Conservation (phyloP, 2,888 invertebrate genomes). For the Iphiclides podalirius region DNA sequence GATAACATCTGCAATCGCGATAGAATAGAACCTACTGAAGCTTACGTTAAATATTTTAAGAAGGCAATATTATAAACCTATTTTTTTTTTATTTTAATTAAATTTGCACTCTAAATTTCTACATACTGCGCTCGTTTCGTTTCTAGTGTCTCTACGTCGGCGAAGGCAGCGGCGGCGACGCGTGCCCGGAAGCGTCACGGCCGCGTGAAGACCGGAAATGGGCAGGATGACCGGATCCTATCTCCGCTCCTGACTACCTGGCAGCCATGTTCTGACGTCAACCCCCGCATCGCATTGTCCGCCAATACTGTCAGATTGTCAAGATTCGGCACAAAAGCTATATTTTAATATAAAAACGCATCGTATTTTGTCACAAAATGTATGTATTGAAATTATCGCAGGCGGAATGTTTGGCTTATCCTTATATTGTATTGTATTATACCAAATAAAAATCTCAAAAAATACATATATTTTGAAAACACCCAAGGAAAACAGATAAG, state of each 20-base stretch:
- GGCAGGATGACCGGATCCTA: conserved; percentile 81
- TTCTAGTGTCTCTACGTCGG: conserved; percentile 53
- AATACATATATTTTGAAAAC: no score
- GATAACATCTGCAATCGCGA: no score
- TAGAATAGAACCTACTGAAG: no score
- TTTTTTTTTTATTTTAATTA: not conserved
- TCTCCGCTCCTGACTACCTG: conserved; percentile 76
- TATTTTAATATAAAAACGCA: conserved; percentile 11
- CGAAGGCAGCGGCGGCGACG: conserved; percentile 64
- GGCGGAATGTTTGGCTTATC: no score
- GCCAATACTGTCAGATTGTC: conserved; percentile 19
- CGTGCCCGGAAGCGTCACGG: conserved; percentile 79
- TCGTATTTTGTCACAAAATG: not conserved
- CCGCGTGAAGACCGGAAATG: conserved; percentile 81
- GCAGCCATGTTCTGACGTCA: conserved; percentile 74
- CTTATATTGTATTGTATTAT: no score
- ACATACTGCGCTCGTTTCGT: conserved; percentile 19
- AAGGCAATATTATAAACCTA: no score
- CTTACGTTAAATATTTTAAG: no score
- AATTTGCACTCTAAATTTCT: not conserved
- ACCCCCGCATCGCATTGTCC: conserved; percentile 38
- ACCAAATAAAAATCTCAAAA: no score
- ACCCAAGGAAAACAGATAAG: no score
- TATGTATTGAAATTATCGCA: no score
- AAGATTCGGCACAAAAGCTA: conserved; percentile 17